Percentiles rank a stretch among this genome's conserved stretches.
Evolutionary conservation across 2,113 vertebrate species (phyloP).

Genomic region (Aptenodytes forsteri): DNA sequence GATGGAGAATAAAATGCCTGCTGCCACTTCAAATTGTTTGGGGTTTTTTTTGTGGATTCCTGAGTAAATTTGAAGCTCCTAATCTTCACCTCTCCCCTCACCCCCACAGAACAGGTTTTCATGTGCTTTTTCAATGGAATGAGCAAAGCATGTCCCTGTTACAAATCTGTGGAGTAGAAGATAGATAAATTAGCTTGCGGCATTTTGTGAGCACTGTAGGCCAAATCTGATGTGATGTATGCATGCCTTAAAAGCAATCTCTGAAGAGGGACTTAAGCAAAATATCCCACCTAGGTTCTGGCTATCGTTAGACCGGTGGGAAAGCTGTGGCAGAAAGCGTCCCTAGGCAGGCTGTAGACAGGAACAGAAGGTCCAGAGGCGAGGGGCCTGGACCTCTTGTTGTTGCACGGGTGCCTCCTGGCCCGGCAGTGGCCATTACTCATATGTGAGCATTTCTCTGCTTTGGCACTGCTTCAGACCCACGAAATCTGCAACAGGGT

Average conservation of each 20-base stretch:
- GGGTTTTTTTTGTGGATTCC: neutral
- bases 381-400: fast-evolving
- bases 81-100: neutral
- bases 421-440: neutral
- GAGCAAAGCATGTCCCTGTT: neutral
- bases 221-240: neutral
- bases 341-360: neutral
- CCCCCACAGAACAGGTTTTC: neutral
- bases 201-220: neutral
- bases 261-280: neutral
- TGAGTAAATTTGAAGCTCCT: neutral
- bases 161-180: neutral
- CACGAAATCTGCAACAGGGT: neutral
- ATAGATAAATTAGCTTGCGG: neutral
- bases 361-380: neutral
- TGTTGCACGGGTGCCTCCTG: neutral
- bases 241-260: neutral
- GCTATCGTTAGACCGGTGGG: neutral
- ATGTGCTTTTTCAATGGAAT: neutral
- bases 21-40: neutral
- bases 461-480: neutral
- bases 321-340: neutral
- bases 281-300: neutral
- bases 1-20: neutral
- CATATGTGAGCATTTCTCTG: neutral